Evolutionary conservation across 2,797 vertebrate genomes (phyloP).

Genomic region (Mormyrops boulengeri): DNA sequence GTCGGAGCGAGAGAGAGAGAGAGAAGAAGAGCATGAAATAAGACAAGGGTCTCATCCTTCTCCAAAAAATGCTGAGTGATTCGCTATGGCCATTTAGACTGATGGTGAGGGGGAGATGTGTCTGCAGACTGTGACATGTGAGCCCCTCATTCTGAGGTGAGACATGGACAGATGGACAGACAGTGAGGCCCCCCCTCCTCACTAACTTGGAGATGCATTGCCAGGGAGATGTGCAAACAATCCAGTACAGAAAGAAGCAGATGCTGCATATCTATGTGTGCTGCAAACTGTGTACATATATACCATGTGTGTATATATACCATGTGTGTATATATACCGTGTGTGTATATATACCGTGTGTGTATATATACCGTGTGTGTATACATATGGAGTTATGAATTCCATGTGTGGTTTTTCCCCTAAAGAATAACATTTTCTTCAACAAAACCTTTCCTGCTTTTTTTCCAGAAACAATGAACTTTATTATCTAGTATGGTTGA

Average conservation of each 20-base stretch:
- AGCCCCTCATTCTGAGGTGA: neutral
- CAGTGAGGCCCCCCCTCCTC: neutral
- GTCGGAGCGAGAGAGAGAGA: neutral
- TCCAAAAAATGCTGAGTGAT: constrained; percentile 4
- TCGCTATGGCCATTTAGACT: neutral
- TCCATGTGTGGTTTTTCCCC: neutral
- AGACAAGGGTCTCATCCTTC: constrained; percentile 4
- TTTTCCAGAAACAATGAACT: neutral
- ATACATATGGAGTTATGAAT: neutral
- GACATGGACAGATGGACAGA: neutral
- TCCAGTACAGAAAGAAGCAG: neutral
- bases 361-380: neutral
- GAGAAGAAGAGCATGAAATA: neutral
- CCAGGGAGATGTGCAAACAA: neutral
- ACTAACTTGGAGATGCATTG: neutral
- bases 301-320: neutral
- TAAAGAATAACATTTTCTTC: neutral
- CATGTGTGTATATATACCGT: no score
- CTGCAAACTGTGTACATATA: neutral
- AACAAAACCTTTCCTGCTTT: neutral
- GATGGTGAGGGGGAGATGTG: neutral
- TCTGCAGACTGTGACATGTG: neutral
- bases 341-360: neutral
- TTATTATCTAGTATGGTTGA: neutral
- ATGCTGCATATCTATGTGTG: neutral